A percentile compares a stretch with the other conserved stretches of the same genome.
phyloP scores from a whole-genome alignment of 2,113 vertebrate species.

The Urocitellus parryii region DNA sequence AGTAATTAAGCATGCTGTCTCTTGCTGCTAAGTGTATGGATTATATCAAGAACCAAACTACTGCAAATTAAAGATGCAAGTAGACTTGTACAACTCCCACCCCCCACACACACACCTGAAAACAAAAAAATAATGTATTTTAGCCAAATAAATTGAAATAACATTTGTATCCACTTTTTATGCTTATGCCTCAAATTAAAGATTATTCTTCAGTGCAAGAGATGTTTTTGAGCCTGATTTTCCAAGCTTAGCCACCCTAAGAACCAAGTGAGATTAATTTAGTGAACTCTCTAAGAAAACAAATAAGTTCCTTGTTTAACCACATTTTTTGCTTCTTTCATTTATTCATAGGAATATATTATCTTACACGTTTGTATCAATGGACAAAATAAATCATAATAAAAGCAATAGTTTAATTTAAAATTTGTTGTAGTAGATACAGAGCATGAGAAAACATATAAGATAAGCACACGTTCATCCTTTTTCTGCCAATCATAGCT shows the following conservation, averaged over 20 bases:
- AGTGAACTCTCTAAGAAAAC: neutral
- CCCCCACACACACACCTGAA: neutral
- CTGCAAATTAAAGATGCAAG: conserved; percentile 61
- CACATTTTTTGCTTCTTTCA: neutral
- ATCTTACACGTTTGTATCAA: neutral
- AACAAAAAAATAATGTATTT: neutral
- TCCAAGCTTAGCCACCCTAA: conserved; percentile 7
- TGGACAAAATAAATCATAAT: neutral
- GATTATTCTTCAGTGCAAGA: neutral
- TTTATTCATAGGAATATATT: neutral
- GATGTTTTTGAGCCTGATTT: conserved; percentile 31
- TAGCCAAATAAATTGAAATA: neutral
- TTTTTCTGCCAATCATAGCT: neutral
- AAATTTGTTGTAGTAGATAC: neutral
- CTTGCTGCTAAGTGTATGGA: conserved; percentile 51
- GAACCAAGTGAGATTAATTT: conserved; percentile 40
- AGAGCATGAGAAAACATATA: neutral
- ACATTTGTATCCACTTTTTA: conserved; percentile 4
- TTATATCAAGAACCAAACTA: conserved; percentile 9
- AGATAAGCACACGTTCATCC: neutral
- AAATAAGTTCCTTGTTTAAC: neutral
- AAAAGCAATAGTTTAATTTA: neutral
- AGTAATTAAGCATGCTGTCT: conserved; percentile 66
- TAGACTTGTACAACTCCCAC: neutral
- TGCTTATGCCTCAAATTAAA: conserved; percentile 19